Conservation (phyloP, 2,797 vertebrate genomes). For the Perodicticus potto region DNA sequence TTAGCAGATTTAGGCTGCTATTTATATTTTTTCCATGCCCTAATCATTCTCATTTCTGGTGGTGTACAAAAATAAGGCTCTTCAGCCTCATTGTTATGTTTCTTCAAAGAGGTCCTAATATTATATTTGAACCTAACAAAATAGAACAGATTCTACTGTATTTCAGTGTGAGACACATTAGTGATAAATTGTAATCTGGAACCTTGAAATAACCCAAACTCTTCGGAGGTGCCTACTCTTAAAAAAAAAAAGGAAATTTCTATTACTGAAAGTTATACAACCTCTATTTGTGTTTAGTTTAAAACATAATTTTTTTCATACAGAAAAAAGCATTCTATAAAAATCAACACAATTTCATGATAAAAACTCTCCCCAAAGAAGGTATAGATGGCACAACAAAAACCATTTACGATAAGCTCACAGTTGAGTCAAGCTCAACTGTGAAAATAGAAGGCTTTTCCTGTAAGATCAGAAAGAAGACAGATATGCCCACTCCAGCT, state of each 20-base stretch:
- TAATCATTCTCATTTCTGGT: constrained; percentile 33
- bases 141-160: background rate
- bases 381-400: background rate
- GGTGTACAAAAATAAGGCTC: constrained; percentile 20
- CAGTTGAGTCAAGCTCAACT: background rate
- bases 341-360: background rate
- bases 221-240: no score
- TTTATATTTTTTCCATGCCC: constrained; percentile 43
- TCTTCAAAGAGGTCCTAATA: background rate
- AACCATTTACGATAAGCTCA: background rate
- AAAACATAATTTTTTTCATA: background rate
- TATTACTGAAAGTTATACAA: constrained; percentile 5
- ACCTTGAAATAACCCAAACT: background rate
- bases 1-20: background rate
- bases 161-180: background rate
- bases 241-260: no score
- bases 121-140: background rate
- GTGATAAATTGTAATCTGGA: background rate
- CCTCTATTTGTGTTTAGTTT: background rate
- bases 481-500: background rate
- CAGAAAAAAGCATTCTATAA: background rate
- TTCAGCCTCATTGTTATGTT: background rate
- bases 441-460: background rate
- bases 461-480: background rate
- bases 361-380: background rate